Conservation (phyloP, 2,888 invertebrate species). For the Catocala fraxini region DNA sequence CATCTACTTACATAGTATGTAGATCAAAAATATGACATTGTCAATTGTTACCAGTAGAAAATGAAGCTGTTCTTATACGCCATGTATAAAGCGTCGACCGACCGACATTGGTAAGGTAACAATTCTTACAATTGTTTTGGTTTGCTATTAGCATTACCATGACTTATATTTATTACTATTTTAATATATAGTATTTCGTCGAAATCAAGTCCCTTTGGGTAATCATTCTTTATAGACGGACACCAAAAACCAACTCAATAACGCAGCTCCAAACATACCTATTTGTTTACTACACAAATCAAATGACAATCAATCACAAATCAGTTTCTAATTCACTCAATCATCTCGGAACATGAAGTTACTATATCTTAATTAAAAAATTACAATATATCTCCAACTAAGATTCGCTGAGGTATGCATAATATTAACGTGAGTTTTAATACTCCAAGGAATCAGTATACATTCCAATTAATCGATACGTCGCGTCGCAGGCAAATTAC, state of each 20-base stretch:
- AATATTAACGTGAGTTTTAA: conserved; percentile 43
- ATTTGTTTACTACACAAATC: conserved; percentile 27
- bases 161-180: conserved; percentile 19
- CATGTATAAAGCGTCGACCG: conserved; percentile 22
- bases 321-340: conserved; percentile 31
- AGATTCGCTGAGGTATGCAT: conserved; percentile 55
- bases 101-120: conserved; percentile 25
- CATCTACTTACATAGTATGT: conserved; percentile 45
- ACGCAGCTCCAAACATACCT: conserved; percentile 32
- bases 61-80: conserved; percentile 26
- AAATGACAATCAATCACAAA: conserved; percentile 15
- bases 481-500: too few relatives aligned
- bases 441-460: conserved; percentile 56
- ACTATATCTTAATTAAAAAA: conserved; percentile 49
- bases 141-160: conserved; percentile 25
- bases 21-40: conserved; percentile 23
- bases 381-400: conserved; percentile 50
- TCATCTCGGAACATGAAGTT: conserved; percentile 38
- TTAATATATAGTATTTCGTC: conserved; percentile 13
- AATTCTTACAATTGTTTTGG: conserved; percentile 11
- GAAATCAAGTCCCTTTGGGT: conserved; percentile 20
- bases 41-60: conserved; percentile 15
- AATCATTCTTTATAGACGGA: conserved; percentile 38
- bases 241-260: conserved; percentile 38
- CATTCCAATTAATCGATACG: conserved; percentile 55